Base-by-base conservation (phyloP, 2,797 vertebrate genomes). In the Parambassis ranga region DNA sequence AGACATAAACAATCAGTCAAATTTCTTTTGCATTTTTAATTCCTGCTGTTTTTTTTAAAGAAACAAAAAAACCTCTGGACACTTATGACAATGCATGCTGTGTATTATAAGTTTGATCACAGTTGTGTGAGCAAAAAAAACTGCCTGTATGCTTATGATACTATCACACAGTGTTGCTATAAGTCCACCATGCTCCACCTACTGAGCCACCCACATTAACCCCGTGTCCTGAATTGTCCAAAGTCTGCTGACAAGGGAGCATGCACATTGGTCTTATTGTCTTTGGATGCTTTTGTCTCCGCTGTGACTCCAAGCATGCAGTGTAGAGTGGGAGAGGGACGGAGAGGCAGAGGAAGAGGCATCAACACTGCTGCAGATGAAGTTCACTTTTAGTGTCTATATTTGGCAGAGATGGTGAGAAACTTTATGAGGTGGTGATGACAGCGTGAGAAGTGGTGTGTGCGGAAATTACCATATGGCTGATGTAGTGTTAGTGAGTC, bases 231-330 rank as follows among this genome's bases (percentile, higher is more conserved):
- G 67, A 71, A 49, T 20, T 51, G 67, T 67, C 71, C 57, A n/a
- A 9, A 2, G 35, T 22, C 50, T 39, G 33, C 39, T 2, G 2
- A 41, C 26, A 36, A 59, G 47, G 41, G 6, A 48, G 50, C 27
- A 2, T 11, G 30, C 37, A 84, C 82, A 83, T 80, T 85, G 79
- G 63, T 26, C 61, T 70, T 65, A 78, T 84, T 87, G 83, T 89
- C 58, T 65, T 66, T 42, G 38, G 41, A 56, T 28, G 9, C 52
- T 65, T 47, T 49, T 5, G n/a, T 14, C 7, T 49, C 46, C 14
- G 65, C 57, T 46, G 30, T 39, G 71, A 60, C 23, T 59, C 41
- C 41, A 69, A 59, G 64, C 66, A 68, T 65, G n/a, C n/a, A n/a
- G 64, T 55, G 32, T 39, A 28, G 33, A 42, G 75, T 76, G 82